Evolutionary conservation across 2,797 vertebrate genomes (phyloP).

Genomic region (Peromyscus melanophrys): DNA sequence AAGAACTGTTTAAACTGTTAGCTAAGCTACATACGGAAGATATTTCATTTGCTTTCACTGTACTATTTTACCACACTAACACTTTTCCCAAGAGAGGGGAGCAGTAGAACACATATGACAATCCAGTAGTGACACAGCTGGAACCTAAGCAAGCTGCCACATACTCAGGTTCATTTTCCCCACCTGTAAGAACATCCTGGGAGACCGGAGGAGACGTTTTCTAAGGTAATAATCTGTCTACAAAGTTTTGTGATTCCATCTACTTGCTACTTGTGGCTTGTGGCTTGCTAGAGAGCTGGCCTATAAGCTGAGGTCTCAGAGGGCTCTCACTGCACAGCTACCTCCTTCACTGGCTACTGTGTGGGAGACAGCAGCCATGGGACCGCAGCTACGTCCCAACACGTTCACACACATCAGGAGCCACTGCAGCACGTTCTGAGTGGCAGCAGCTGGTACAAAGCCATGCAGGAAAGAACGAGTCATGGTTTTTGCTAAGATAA

Average conservation of each 20-base stretch:
- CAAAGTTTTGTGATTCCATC: slow-evolving; percentile 3
- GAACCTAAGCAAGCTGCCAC: background rate
- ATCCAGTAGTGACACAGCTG: background rate
- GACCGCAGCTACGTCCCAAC: background rate
- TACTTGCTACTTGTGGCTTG: slow-evolving; percentile 28
- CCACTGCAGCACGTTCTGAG: background rate
- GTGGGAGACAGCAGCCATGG: background rate
- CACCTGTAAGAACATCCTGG: background rate
- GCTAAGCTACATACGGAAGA: background rate
- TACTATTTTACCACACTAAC: background rate
- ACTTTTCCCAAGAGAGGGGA: background rate
- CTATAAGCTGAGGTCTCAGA: background rate
- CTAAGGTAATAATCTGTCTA: slow-evolving; percentile 32
- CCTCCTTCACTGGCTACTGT: background rate
- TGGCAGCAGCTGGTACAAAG: background rate
- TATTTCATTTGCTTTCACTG: background rate
- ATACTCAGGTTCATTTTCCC: background rate
- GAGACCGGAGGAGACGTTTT: background rate
- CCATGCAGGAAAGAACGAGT: background rate
- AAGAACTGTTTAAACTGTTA: background rate
- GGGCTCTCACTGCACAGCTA: background rate
- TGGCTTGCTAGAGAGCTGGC: background rate
- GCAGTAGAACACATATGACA: background rate
- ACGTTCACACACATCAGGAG: background rate
- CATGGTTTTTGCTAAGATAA: background rate